Evolutionary conservation across 1,140 invertebrate species (phyloP).

Genomic region (Solenopsis invicta): DNA sequence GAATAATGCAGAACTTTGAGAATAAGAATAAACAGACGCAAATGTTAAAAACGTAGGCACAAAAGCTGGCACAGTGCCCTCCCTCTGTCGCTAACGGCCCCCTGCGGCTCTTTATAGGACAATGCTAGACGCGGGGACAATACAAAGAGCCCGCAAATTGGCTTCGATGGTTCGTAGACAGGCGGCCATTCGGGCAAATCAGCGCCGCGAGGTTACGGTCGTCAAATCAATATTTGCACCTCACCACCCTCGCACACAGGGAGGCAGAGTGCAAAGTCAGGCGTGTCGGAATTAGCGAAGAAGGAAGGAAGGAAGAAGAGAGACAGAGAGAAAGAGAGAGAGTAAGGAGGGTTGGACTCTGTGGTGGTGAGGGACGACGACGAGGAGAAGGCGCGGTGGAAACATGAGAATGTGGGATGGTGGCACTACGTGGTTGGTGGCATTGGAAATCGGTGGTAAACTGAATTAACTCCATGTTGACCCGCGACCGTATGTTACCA

Average conservation of each 20-base stretch:
- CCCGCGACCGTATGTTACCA: slow-evolving; percentile 76
- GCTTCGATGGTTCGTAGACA: slow-evolving; percentile 64
- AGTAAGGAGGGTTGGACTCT: slow-evolving; percentile 34
- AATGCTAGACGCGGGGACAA: slow-evolving; percentile 64
- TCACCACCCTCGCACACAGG: slow-evolving; percentile 63
- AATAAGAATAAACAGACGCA: slow-evolving; percentile 48
- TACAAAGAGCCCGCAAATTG: slow-evolving; percentile 74
- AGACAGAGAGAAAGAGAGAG: slow-evolving; percentile 33
- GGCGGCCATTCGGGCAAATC: slow-evolving; percentile 73
- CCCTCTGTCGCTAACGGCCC: slow-evolving; percentile 58
- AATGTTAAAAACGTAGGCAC: slow-evolving; percentile 16
- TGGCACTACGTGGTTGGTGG: slow-evolving; percentile 37
- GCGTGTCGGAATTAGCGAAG: slow-evolving; percentile 71
- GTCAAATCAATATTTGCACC: slow-evolving; percentile 81
- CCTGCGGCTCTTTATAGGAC: slow-evolving; percentile 52
- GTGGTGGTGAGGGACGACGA: slow-evolving; percentile 42
- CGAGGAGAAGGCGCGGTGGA: background rate
- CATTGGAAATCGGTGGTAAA: slow-evolving; percentile 78
- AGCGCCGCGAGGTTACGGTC: slow-evolving; percentile 73
- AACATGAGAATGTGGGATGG: slow-evolving; percentile 13
- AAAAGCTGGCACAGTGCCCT: slow-evolving; percentile 54
- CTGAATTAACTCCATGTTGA: slow-evolving; percentile 80
- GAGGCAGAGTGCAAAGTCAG: slow-evolving; percentile 60
- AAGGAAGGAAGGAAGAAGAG: slow-evolving; percentile 59
- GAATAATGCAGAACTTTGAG: slow-evolving; percentile 4